Percentiles rank a stretch among this genome's conserved stretches.
These are phyloP conservation scores for Eutolmus rufibarbis DNA, from an alignment of 2,888 invertebrate species.

Conservation along the genomic window DNA sequence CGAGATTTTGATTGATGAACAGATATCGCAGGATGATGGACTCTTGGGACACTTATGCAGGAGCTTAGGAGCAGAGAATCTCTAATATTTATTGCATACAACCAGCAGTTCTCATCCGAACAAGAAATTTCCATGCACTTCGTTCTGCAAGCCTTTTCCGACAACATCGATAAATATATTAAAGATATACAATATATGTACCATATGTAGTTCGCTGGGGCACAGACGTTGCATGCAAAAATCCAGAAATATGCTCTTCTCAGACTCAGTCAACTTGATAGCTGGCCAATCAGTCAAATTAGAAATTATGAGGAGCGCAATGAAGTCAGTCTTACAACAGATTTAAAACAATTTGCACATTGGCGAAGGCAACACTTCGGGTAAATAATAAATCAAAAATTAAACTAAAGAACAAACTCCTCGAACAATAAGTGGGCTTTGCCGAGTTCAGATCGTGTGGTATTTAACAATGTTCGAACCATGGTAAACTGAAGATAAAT, in stretches of 20 bases:
- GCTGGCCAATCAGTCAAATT: constrained; percentile 2
- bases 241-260: background rate
- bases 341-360: background rate
- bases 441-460: background rate
- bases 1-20: background rate
- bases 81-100: background rate
- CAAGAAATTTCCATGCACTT: background rate
- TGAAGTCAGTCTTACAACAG: background rate
- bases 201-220: background rate
- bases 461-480: background rate
- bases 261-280: background rate
- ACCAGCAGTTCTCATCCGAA: background rate
- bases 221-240: background rate
- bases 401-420: background rate
- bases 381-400: background rate
- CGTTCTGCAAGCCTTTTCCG: background rate
- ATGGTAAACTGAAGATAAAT: background rate
- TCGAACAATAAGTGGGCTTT: background rate
- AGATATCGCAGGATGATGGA: background rate
- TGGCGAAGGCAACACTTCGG: background rate
- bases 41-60: background rate
- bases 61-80: background rate
- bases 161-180: background rate
- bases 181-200: too few relatives aligned
- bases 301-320: background rate